These are phyloP conservation scores for Temnothorax nylanderi DNA, from an alignment of 1,140 invertebrate genomes.

Conservation along the genomic window DNA sequence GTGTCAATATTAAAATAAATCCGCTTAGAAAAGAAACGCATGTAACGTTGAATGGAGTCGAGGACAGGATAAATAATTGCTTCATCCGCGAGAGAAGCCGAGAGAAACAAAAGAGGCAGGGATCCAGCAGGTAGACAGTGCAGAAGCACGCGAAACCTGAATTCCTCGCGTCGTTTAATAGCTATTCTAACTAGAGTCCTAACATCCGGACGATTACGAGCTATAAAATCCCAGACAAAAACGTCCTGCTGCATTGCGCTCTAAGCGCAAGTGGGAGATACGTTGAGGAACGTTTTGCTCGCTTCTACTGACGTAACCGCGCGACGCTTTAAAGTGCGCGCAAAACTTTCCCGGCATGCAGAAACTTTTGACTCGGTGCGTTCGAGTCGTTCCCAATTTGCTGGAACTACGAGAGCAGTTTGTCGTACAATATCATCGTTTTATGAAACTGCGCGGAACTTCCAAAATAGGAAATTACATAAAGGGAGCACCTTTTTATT, in stretches of 20 bases:
- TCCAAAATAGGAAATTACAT: background rate
- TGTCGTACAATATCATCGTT: slow-evolving; percentile 11
- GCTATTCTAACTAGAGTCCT: slow-evolving; percentile 67
- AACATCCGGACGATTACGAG: slow-evolving; percentile 75
- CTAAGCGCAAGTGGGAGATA: slow-evolving; percentile 21
- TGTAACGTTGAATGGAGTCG: background rate
- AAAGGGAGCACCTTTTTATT: background rate
- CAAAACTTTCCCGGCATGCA: slow-evolving; percentile 40
- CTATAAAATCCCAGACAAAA: slow-evolving; percentile 76
- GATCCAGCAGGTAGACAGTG: slow-evolving; percentile 42
- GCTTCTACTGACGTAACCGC: slow-evolving; percentile 57
- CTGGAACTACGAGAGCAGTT: slow-evolving; percentile 6
- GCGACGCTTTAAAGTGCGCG: slow-evolving; percentile 40
- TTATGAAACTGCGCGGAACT: background rate
- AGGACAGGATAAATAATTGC: background rate
- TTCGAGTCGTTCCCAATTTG: slow-evolving; percentile 52
- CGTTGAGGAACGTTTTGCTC: slow-evolving; percentile 45
- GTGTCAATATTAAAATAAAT: slow-evolving; percentile 11
- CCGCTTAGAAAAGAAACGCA: background rate
- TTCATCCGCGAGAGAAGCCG: background rate
- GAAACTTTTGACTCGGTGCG: slow-evolving; percentile 40
- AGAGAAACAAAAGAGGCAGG: slow-evolving; percentile 5
- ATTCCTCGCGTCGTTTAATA: slow-evolving; percentile 73
- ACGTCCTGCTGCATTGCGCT: slow-evolving; percentile 5
- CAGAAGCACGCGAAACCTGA: slow-evolving; percentile 74